Percentiles rank a stretch among this genome's conserved stretches.
Evolutionary conservation across 2,888 invertebrate species (phyloP).

Genomic region (Trimorus sp.): DNA sequence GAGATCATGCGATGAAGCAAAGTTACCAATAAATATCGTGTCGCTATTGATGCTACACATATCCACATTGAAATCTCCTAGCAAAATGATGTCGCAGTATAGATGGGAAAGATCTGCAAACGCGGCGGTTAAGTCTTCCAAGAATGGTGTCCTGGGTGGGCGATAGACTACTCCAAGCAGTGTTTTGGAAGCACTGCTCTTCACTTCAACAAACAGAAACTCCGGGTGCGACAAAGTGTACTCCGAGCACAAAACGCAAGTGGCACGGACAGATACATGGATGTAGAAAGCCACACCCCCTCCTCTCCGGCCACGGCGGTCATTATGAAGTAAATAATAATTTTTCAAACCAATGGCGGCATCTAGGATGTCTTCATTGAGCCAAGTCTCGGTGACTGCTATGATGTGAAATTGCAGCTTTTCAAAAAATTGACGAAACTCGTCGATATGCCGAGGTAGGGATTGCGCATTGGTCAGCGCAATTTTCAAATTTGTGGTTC

Average conservation of each 20-base stretch:
- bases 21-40: not conserved
- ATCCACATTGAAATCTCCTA: slow-evolving; percentile 6
- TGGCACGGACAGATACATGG: not conserved
- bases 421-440: not conserved
- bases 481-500: too few species aligned
- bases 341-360: not conserved
- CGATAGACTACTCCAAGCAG: not conserved
- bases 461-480: slow-evolving; percentile 4
- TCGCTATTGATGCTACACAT: not conserved
- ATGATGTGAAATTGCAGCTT: not conserved
- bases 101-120: not conserved
- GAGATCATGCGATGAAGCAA: not conserved
- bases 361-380: not conserved
- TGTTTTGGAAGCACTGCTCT: too few species aligned
- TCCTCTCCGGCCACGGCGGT: not conserved
- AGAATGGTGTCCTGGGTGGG: not conserved
- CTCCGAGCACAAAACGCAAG: not conserved
- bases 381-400: slow-evolving; percentile 7
- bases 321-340: not conserved
- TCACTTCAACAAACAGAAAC: not conserved
- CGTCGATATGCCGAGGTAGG: not conserved
- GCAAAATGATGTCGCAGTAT: not conserved
- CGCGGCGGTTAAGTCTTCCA: not conserved
- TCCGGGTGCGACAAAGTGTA: not conserved
- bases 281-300: not conserved